phyloP scores from a whole-genome alignment of 2,888 invertebrate species.

The Hypomecis atomaria region DNA sequence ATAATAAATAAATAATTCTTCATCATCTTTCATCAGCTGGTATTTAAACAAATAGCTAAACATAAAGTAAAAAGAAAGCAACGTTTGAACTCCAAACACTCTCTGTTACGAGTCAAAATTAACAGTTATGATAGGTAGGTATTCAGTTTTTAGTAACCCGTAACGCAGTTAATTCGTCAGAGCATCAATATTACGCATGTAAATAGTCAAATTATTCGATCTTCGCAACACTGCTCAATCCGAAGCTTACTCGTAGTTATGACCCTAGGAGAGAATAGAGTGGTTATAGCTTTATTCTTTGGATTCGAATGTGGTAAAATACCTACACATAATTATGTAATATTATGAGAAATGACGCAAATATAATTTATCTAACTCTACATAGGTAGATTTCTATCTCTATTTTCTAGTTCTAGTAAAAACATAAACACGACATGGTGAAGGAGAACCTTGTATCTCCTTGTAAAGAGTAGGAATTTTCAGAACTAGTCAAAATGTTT shows the following conservation, averaged over 20 bases:
- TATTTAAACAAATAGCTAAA: neutral
- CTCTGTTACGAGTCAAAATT: constrained; percentile 13
- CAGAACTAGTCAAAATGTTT: too few relatives aligned
- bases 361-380: too few relatives aligned
- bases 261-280: neutral
- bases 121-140: constrained; percentile 12
- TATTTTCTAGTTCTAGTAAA: too few relatives aligned
- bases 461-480: too few relatives aligned
- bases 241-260: neutral
- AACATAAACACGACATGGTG: too few relatives aligned
- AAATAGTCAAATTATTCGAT: constrained; percentile 31
- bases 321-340: too few relatives aligned
- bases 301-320: neutral
- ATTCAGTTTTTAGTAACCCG: constrained; percentile 22
- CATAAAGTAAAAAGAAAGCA: constrained; percentile 11
- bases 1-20: too few relatives aligned
- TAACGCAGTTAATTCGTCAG: constrained; percentile 24
- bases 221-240: constrained; percentile 19
- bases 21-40: neutral
- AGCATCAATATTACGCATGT: constrained; percentile 31
- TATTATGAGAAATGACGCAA: too few relatives aligned
- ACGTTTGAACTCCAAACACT: constrained; percentile 12
- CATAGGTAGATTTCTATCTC: too few relatives aligned
- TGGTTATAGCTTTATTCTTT: neutral
- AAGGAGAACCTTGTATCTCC: too few relatives aligned